Evolutionary conservation across 2,113 vertebrate genomes (phyloP).

Genomic region (Anhinga rufa): DNA sequence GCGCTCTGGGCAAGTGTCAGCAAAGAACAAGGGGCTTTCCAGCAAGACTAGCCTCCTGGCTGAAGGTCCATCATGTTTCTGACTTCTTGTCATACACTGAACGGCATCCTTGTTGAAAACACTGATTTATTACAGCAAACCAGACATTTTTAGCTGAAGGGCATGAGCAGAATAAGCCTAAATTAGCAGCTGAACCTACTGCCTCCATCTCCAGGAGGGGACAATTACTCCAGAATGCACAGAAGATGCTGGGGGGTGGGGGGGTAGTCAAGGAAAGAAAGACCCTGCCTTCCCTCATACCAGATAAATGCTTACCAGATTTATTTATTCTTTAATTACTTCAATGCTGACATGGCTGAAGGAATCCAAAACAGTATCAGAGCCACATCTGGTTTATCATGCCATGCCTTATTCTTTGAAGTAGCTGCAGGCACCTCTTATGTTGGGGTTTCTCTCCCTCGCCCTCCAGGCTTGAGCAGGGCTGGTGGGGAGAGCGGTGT

Average conservation of each 20-base stretch:
- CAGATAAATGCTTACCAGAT: not conserved
- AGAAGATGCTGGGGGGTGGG: not conserved
- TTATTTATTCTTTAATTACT: not conserved
- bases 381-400: not conserved
- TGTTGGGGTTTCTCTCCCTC: not conserved
- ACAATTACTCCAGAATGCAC: not conserved
- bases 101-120: not conserved
- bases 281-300: not conserved
- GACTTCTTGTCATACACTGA: not conserved
- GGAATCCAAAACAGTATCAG: not conserved
- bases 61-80: not conserved
- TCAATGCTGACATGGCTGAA: not conserved
- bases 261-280: not conserved
- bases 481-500: not conserved
- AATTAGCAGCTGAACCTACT: not conserved
- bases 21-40: not conserved
- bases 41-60: not conserved
- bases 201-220: not conserved
- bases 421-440: not conserved
- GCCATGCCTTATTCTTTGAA: not conserved
- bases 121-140: not conserved
- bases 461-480: not conserved
- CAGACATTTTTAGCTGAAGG: not conserved
- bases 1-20: not conserved
- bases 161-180: not conserved